Evolutionary conservation across 1,140 invertebrate species (phyloP), one percentile per base, ranked within the genome.

Genomic region (Pogonognathellus flavescens): DNA sequence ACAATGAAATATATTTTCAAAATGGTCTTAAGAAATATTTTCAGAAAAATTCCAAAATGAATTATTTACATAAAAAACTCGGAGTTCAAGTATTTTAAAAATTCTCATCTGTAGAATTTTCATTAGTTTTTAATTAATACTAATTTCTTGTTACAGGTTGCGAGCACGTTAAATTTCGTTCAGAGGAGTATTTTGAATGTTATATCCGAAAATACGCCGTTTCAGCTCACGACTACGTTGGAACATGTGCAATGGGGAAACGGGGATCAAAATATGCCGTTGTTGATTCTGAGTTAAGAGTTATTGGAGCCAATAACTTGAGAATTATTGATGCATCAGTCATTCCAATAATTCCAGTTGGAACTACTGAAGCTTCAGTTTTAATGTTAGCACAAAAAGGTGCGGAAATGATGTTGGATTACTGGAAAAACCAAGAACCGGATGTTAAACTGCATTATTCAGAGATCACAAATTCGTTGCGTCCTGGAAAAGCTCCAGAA

Each of bases 131-230:
- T 41, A 41, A 41, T 41, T 3, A 41, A 9, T 57, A 14, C 2
- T 57, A 57, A 57, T 57, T 14, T 57, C n/a, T 57, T 13, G 10
- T 14, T 57, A 9, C 93, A 18, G 93, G 92, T 1, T 96, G 95
- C 90, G 90, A 92, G 84, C 92, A 93, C 57, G 92, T 93, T 60
- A 89, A 91, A 0, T 94, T 94, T 88, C 93, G 93, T 55, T 93
- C 93, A 0, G 93, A 94, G 87, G 92, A 91, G 14, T 97, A 96
- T 89, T 96, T 95, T 92, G 93, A 93, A 50, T 97, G 95, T 49
- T 76, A 76, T 31, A n/a, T 76, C 0, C 25, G 70, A 76, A 76
- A 76, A 76, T 76, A 49, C 8, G 70, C 70, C 31, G 16, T 76
- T 0, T 76, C 70, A 6, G 0, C 41, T 7, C 25, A 76, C 18